Evolutionary conservation across 2,797 vertebrate genomes (phyloP).

Genomic region (Takifugu ocellatus): DNA sequence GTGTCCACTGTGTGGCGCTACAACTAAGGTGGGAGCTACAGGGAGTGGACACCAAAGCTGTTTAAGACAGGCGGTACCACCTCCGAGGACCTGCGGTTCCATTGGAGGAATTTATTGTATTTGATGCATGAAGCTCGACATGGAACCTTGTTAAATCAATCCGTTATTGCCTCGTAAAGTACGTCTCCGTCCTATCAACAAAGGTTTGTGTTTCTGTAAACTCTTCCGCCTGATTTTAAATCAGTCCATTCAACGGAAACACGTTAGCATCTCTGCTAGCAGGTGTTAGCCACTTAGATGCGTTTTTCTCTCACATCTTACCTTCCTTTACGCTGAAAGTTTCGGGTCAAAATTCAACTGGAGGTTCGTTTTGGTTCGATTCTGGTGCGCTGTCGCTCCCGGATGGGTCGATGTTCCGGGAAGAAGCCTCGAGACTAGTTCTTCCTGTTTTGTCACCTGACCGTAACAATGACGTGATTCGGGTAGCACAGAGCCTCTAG

Average conservation of each 20-base stretch:
- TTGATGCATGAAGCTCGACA: too few species aligned
- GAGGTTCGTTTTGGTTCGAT: background rate
- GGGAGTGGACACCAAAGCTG: too few species aligned
- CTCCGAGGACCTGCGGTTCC: too few species aligned
- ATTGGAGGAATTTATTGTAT: too few species aligned
- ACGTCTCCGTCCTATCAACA: too few species aligned
- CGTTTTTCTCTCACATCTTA: slow-evolving; percentile 8
- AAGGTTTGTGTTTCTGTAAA: too few species aligned
- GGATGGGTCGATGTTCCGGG: background rate
- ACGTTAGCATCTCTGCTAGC: background rate
- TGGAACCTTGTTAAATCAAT: too few species aligned
- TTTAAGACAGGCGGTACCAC: too few species aligned
- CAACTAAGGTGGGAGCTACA: too few species aligned
- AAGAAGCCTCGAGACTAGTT: background rate
- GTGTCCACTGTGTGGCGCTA: too few species aligned
- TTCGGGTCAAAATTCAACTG: slow-evolving; percentile 25
- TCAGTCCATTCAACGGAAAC: background rate
- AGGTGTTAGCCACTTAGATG: background rate
- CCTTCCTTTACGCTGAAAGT: slow-evolving; percentile 43
- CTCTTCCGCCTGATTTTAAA: background rate
- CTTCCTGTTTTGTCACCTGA: slow-evolving; percentile 61
- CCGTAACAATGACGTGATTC: slow-evolving; percentile 15
- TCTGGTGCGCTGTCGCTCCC: background rate
- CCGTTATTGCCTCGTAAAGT: too few species aligned
- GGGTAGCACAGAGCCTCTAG: background rate